phyloP scores from a whole-genome alignment of 64 coral and sea anemone species.

The Actinia tenebrosa region DNA sequence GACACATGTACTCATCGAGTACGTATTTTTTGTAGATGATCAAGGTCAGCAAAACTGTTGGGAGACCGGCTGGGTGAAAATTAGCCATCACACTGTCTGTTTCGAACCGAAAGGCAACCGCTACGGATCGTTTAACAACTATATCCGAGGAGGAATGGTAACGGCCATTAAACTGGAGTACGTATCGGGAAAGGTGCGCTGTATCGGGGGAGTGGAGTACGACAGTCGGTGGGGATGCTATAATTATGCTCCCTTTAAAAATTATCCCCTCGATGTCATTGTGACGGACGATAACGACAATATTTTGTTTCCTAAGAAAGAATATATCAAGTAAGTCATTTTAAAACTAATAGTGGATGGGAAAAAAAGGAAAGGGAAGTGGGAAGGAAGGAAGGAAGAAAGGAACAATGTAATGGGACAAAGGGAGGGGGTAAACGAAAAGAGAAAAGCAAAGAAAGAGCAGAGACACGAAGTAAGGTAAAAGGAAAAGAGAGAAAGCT shows the following conservation, averaged over 20 bases:
- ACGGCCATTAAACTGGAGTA: conserved; percentile 41
- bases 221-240: conserved; percentile 48
- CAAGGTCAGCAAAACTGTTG: too few species aligned
- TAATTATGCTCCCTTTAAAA: background rate
- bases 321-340: background rate
- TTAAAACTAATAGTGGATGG: too few species aligned
- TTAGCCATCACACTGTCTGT: background rate
- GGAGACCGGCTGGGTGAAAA: background rate
- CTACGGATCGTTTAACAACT: background rate
- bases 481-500: too few species aligned
- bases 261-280: conserved; percentile 25
- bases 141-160: background rate
- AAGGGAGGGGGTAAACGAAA: too few species aligned
- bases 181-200: background rate
- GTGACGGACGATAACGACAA: conserved; percentile 14
- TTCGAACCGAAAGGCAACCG: background rate
- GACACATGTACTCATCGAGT: too few species aligned
- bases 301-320: conserved; percentile 18
- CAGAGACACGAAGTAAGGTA: too few species aligned
- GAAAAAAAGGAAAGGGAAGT: too few species aligned
- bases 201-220: background rate
- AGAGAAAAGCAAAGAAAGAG: too few species aligned
- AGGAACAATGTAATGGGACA: too few species aligned
- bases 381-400: too few species aligned
- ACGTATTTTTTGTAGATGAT: too few species aligned